A percentile compares a stretch with the other conserved stretches of the same genome.
phyloP scores from a whole-genome alignment of 2,113 vertebrate genomes.

The Macroglossus sobrinus region DNA sequence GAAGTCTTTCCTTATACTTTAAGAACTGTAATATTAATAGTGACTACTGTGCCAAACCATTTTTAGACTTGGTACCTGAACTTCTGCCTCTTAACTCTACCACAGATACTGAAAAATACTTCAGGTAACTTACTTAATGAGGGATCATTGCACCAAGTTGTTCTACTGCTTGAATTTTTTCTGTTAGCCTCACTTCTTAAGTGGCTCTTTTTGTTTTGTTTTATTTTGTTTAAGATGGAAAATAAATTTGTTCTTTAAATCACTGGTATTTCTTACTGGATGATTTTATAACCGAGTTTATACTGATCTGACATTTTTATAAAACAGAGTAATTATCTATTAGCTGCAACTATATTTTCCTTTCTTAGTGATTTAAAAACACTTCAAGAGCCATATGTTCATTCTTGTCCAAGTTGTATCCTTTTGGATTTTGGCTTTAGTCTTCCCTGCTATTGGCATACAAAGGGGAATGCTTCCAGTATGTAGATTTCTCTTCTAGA shows the following conservation, averaged over 20 bases:
- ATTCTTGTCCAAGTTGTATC: background rate
- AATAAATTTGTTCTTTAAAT: constrained; percentile 20
- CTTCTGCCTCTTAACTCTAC: background rate
- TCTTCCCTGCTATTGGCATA: constrained; percentile 48
- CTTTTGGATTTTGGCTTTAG: constrained; percentile 47
- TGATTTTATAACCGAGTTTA: constrained; percentile 17
- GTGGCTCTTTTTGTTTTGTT: background rate
- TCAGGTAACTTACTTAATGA: background rate
- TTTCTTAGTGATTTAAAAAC: constrained; percentile 54
- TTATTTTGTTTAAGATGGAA: background rate
- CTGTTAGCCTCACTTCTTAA: background rate
- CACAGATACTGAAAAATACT: background rate
- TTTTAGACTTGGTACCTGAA: background rate
- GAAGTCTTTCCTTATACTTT: background rate
- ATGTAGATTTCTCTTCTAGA: background rate
- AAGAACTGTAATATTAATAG: background rate
- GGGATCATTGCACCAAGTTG: background rate
- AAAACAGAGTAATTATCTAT: constrained; percentile 34
- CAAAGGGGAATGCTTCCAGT: constrained; percentile 46
- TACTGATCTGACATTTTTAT: background rate
- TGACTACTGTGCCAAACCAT: background rate
- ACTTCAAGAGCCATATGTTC: constrained; percentile 42
- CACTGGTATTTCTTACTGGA: background rate
- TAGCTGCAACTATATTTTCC: constrained; percentile 42
- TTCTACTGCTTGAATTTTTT: background rate